These are phyloP conservation scores for Agriopis marginaria DNA, from an alignment of 2,888 invertebrate species.

Conservation along the genomic window DNA sequence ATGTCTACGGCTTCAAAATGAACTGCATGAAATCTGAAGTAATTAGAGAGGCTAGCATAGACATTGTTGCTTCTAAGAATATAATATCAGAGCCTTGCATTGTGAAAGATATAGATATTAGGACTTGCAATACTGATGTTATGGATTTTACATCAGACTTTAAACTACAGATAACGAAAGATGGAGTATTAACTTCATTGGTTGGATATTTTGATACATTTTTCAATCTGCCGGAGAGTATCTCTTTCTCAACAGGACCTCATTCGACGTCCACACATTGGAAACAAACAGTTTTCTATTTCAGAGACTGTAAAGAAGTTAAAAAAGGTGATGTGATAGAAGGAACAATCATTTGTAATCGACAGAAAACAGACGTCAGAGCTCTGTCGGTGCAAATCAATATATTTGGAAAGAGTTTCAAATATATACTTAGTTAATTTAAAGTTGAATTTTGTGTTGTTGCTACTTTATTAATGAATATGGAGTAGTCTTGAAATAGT, in stretches of 20 bases:
- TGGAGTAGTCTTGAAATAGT: not conserved
- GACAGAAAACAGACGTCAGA: conserved; percentile 91
- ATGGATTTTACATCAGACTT: conserved; percentile 91
- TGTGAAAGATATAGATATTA: conserved; percentile 91
- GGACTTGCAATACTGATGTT: conserved; percentile 89
- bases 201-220: conserved; percentile 97
- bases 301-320: conserved; percentile 90
- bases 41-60: conserved; percentile 89
- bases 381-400: conserved; percentile 90
- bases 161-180: conserved; percentile 87
- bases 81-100: conserved; percentile 89
- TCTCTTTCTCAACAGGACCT: conserved; percentile 93
- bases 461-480: not conserved
- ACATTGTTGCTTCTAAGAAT: conserved; percentile 82
- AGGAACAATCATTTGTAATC: conserved; percentile 91
- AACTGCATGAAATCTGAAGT: conserved; percentile 95
- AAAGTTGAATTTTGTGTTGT: conserved; percentile 7
- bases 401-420: conserved; percentile 87
- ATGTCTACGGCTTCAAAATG: conserved; percentile 98
- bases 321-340: conserved; percentile 88
- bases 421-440: conserved; percentile 88
- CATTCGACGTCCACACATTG: conserved; percentile 93
- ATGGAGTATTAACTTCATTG: conserved; percentile 91
- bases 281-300: conserved; percentile 97
- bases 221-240: conserved; percentile 90